phyloP scores from a whole-genome alignment of 2,888 invertebrate genomes.

The Ommatoiulus sabulosus region DNA sequence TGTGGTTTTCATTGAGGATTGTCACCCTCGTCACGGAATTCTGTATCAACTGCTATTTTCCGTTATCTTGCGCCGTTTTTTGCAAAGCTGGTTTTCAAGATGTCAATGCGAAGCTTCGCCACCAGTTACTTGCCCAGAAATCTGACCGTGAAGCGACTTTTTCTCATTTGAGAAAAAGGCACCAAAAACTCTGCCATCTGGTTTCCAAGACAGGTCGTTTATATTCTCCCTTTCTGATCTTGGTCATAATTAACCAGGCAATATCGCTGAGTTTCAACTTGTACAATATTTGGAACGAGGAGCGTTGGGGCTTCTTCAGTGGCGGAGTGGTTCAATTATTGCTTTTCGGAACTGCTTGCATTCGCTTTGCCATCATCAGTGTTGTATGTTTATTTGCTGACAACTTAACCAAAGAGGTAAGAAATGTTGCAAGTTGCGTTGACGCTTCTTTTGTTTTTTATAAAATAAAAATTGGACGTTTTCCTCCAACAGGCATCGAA shows the following conservation, averaged over 20 bases:
- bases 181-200: not conserved
- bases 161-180: not conserved
- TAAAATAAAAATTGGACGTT: not conserved
- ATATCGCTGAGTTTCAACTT: not conserved
- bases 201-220: not conserved
- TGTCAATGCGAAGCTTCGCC: not conserved
- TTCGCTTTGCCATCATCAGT: slow-evolving; percentile 4
- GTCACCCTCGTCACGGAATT: not conserved
- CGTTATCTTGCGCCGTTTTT: not conserved
- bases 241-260: not conserved
- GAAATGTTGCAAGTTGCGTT: not conserved
- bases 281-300: not conserved
- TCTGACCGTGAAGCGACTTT: not conserved
- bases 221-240: not conserved
- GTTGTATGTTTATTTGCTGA: not conserved
- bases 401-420: slow-evolving; percentile 18
- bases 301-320: not conserved
- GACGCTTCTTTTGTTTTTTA: not conserved
- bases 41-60: not conserved
- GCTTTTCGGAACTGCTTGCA: not conserved
- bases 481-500: not conserved
- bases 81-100: slow-evolving; percentile 35
- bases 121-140: not conserved
- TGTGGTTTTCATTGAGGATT: not conserved
- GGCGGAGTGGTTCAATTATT: not conserved